A percentile compares a stretch with the other conserved stretches of the same genome.
Conservation (phyloP, 2,888 invertebrate genomes). For the Papilio demoleus region DNA sequence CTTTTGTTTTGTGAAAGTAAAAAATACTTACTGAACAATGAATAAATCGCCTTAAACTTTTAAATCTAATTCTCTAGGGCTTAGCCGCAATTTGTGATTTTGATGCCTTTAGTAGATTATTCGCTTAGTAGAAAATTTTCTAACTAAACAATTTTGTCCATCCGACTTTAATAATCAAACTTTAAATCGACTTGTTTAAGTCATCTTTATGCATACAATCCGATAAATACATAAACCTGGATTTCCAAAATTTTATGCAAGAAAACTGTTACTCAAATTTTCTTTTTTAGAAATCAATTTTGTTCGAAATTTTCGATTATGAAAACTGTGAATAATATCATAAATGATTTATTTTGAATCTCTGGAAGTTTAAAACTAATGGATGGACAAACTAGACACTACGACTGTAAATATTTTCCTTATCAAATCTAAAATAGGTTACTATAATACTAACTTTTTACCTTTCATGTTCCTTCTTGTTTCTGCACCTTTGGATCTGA, state of each 20-base stretch:
- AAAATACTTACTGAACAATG: too few relatives aligned
- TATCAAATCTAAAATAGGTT: conserved; percentile 13
- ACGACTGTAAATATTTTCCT: conserved; percentile 28
- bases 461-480: conserved; percentile 20
- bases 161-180: neutral
- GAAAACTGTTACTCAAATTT: too few relatives aligned
- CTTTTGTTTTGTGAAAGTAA: too few relatives aligned
- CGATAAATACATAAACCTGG: neutral
- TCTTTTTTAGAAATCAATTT: too few relatives aligned
- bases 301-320: too few relatives aligned
- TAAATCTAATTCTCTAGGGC: conserved; percentile 53
- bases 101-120: conserved; percentile 76
- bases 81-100: conserved; percentile 77
- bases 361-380: neutral
- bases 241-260: neutral
- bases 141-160: conserved; percentile 37
- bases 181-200: too few relatives aligned
- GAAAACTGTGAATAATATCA: too few relatives aligned
- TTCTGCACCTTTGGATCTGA: neutral
- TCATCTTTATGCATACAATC: too few relatives aligned
- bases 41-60: too few relatives aligned
- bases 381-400: neutral
- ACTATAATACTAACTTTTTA: neutral
- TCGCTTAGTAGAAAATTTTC: conserved; percentile 46
- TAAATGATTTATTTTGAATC: neutral